phyloP scores from a whole-genome alignment of 1,140 invertebrate species.

The Sinonovacula constricta region DNA sequence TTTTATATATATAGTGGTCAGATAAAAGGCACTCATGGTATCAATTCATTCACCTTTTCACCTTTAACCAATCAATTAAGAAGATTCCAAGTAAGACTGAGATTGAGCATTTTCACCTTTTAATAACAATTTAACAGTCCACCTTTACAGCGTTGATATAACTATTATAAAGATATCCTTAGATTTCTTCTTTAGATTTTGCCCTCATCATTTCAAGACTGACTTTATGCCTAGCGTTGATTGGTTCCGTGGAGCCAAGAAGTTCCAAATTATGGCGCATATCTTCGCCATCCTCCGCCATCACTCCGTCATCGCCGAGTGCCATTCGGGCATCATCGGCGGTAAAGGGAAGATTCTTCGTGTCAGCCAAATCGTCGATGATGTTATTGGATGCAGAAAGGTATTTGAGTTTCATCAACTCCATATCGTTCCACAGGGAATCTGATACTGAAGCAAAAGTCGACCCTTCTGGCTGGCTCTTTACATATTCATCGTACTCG shows the following conservation, averaged over 20 bases:
- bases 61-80: too few relatives aligned
- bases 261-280: constrained; percentile 58
- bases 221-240: constrained; percentile 56
- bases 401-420: constrained; percentile 57
- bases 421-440: constrained; percentile 51
- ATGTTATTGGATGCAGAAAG: constrained; percentile 32
- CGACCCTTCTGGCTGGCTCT: not conserved
- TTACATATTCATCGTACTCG: constrained; percentile 60
- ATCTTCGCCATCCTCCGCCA: constrained; percentile 51
- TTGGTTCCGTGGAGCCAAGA: constrained; percentile 59
- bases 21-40: too few relatives aligned
- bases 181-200: too few relatives aligned
- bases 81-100: too few relatives aligned
- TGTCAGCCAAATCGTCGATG: constrained; percentile 15
- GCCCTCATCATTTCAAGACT: constrained; percentile 33
- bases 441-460: constrained; percentile 54
- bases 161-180: too few relatives aligned
- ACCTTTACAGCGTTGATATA: too few relatives aligned
- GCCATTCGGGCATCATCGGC: constrained; percentile 40
- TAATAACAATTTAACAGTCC: too few relatives aligned
- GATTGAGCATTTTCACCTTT: too few relatives aligned
- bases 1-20: too few relatives aligned
- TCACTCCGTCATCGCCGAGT: not conserved
- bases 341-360: constrained; percentile 37
- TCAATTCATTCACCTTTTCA: too few relatives aligned